Percentiles rank a stretch among this genome's conserved stretches.
phyloP scores from a whole-genome alignment of 92 coral and sea anemone genomes.

The Montipora capitata region DNA sequence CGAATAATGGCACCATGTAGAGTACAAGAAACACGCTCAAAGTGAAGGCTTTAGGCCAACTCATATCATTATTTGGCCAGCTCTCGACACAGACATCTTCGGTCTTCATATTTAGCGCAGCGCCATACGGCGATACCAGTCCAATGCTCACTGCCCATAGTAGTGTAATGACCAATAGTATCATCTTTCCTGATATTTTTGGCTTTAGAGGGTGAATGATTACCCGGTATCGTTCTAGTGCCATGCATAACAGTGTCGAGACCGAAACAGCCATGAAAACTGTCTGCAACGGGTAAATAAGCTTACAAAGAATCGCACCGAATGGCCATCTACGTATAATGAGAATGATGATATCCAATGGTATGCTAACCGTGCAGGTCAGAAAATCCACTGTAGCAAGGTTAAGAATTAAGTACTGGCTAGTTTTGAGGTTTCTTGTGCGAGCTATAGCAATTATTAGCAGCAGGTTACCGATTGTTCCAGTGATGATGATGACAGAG shows the following conservation, averaged over 20 bases:
- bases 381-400: slow-evolving; percentile 90
- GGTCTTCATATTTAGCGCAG: slow-evolving; percentile 69
- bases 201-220: slow-evolving; percentile 88
- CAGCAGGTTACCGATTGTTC: slow-evolving; percentile 83
- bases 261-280: slow-evolving; percentile 93
- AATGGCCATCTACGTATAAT: slow-evolving; percentile 84
- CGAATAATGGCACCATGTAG: slow-evolving; percentile 88
- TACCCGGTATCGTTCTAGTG: slow-evolving; percentile 90
- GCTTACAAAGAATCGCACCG: slow-evolving; percentile 88
- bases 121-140: slow-evolving; percentile 90
- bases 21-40: slow-evolving; percentile 83
- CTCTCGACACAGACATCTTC: slow-evolving; percentile 81
- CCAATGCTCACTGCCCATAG: slow-evolving; percentile 84
- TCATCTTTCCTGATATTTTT: slow-evolving; percentile 61
- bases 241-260: slow-evolving; percentile 90
- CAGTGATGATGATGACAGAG: slow-evolving; percentile 74
- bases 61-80: slow-evolving; percentile 85
- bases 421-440: slow-evolving; percentile 80
- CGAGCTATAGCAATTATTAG: slow-evolving; percentile 69
- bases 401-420: slow-evolving; percentile 92
- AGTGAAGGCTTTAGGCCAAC: slow-evolving; percentile 83
- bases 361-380: slow-evolving; percentile 86
- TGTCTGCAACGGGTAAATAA: slow-evolving; percentile 94
- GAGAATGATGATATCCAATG: slow-evolving; percentile 86
- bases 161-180: slow-evolving; percentile 61